phyloP scores from a whole-genome alignment of 2,113 vertebrate species.

The Elgaria multicarinata region DNA sequence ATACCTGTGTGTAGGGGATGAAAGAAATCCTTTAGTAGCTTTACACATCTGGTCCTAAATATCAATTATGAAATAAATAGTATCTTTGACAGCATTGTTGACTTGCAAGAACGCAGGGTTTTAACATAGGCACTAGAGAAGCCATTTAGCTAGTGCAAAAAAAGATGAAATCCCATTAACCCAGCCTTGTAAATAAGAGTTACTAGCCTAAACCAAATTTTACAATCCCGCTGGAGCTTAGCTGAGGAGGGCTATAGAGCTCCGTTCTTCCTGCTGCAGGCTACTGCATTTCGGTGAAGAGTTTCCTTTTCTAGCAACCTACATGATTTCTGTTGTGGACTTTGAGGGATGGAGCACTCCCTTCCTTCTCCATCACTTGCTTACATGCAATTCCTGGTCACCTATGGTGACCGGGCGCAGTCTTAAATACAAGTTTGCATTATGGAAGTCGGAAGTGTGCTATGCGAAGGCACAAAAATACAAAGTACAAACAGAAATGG shows the following conservation, averaged over 20 bases:
- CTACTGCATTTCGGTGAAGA: background rate
- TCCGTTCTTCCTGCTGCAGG: background rate
- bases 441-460: background rate
- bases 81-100: background rate
- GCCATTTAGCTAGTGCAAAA: background rate
- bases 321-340: background rate
- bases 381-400: background rate
- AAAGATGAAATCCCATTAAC: background rate
- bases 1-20: background rate
- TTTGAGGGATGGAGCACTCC: background rate
- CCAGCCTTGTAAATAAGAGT: background rate
- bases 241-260: background rate
- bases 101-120: background rate
- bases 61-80: conserved; percentile 15
- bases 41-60: conserved; percentile 8
- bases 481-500: background rate
- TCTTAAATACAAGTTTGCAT: background rate
- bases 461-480: background rate
- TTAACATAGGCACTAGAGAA: background rate
- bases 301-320: background rate
- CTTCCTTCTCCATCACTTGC: background rate
- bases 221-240: background rate
- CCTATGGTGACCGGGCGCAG: background rate
- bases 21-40: conserved; percentile 2
- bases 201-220: background rate